A percentile compares a stretch with the other conserved stretches of the same genome.
Evolutionary conservation across 2,797 vertebrate genomes (phyloP).

Genomic region (Poliocrania exsul): DNA sequence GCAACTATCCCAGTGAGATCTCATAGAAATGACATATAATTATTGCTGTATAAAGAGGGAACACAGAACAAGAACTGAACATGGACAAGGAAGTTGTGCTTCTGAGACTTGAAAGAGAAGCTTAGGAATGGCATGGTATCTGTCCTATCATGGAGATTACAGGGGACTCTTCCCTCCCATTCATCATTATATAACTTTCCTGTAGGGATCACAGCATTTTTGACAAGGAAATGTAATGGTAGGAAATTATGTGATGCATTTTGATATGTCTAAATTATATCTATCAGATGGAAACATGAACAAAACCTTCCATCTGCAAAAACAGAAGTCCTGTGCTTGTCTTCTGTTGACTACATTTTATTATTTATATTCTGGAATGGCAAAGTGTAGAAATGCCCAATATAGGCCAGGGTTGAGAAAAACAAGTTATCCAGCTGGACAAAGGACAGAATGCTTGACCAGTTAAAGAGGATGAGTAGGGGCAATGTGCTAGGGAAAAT

Average conservation of each 20-base stretch:
- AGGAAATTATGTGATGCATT: conserved; percentile 47
- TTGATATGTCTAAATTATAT: conserved; percentile 34
- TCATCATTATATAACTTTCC: conserved; percentile 13
- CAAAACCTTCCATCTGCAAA: not conserved
- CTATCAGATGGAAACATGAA: not conserved
- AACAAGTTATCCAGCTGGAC: not conserved
- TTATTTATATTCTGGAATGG: not conserved
- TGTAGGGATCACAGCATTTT: not conserved
- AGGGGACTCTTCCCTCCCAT: not conserved
- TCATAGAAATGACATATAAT: not conserved
- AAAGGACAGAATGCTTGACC: not conserved
- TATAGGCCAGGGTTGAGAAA: not conserved
- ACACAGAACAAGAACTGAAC: not conserved
- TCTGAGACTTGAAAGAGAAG: not conserved
- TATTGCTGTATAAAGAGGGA: not conserved
- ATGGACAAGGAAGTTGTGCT: accelerated
- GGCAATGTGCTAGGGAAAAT: not conserved
- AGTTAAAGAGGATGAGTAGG: not conserved
- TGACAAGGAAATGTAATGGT: conserved; percentile 37
- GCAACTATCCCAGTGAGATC: not conserved
- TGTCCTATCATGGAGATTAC: not conserved
- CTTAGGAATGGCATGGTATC: not conserved
- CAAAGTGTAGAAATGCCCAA: not conserved
- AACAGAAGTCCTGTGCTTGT: not conserved
- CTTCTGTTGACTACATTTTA: not conserved